Evolutionary conservation across 2,113 vertebrate genomes (phyloP), one percentile per base, ranked within the genome.

Genomic region (Pyrgilauda ruficollis): DNA sequence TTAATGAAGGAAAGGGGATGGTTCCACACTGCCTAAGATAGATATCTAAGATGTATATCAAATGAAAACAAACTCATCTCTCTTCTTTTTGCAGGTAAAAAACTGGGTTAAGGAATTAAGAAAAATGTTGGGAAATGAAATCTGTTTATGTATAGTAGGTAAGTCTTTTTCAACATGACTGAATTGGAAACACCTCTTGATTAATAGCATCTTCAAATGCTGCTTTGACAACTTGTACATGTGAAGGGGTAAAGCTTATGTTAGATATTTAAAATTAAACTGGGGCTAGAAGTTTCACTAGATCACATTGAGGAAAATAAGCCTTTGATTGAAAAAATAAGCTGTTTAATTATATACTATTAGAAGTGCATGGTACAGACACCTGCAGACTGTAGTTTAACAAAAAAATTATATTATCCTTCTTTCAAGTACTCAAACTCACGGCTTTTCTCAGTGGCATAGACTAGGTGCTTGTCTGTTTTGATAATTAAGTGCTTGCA

Each of bases 121-220:
- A 95, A 99, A 99, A 99, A 99, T 99, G 99, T 97, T 99, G 98
- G 99, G 99, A 91, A 99, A 99, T 94, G 99, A 99, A 96, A 99
- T 99, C 94, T 99, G 99, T 98, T 98, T 99, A 98, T 99, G 99
- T 99, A 99, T 99, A 98, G 99, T 99, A 98, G 99, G 99, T 99
- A 98, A 98, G 99, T 82, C 5, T 79, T 78, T 69, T 78, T 86
- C 68, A 87, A 20, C 7, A 20, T 75, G 28, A 35, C 28, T 90
- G 59, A 55, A 59, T 56, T 30, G 10, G 11, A 88, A 77, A 21
- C 15, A 8, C 31, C 23, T 78, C 3, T 74, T 91, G 22, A 68
- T 86, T 62, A 44, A 64, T 50, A 61, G 18, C 19, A 37, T 52
- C 19, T 91, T 73, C n/a, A 46, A n/a, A 47, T 22, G 27, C 31